Evolutionary conservation across 2,113 vertebrate species (phyloP).

Genomic region (Herpetotheres cachinnans): DNA sequence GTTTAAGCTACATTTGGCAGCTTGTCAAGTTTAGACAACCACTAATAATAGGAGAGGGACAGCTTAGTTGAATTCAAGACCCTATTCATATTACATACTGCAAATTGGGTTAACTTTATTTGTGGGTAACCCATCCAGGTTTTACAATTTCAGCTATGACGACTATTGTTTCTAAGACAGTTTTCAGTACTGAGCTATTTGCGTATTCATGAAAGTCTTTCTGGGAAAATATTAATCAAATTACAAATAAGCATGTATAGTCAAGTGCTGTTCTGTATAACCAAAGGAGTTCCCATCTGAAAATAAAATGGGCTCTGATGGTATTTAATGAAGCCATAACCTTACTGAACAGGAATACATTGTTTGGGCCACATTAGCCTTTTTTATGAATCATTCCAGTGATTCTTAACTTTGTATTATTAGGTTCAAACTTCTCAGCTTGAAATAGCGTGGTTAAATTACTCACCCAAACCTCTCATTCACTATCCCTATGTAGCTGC

Average conservation of each 20-base stretch:
- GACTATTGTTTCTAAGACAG: not conserved
- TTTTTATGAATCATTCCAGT: not conserved
- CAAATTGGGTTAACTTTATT: not conserved
- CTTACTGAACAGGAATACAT: not conserved
- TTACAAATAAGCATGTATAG: not conserved
- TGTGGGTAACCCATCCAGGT: not conserved
- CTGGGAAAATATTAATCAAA: not conserved
- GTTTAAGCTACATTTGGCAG: not conserved
- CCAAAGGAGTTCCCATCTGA: not conserved
- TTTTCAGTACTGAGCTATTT: not conserved
- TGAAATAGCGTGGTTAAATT: not conserved
- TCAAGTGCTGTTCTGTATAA: not conserved
- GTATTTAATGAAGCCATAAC: not conserved
- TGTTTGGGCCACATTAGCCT: not conserved
- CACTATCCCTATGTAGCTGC: not conserved
- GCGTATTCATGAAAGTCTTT: not conserved
- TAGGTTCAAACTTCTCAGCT: not conserved
- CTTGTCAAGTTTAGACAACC: not conserved
- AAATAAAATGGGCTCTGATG: not conserved
- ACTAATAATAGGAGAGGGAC: not conserved
- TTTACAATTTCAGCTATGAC: not conserved
- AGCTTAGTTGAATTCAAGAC: not conserved
- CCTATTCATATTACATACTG: not conserved
- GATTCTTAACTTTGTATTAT: not conserved
- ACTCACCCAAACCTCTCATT: not conserved